Percentiles rank a stretch among this genome's conserved stretches.
Conservation (phyloP, 2,113 vertebrate species). For the Turnix velox region DNA sequence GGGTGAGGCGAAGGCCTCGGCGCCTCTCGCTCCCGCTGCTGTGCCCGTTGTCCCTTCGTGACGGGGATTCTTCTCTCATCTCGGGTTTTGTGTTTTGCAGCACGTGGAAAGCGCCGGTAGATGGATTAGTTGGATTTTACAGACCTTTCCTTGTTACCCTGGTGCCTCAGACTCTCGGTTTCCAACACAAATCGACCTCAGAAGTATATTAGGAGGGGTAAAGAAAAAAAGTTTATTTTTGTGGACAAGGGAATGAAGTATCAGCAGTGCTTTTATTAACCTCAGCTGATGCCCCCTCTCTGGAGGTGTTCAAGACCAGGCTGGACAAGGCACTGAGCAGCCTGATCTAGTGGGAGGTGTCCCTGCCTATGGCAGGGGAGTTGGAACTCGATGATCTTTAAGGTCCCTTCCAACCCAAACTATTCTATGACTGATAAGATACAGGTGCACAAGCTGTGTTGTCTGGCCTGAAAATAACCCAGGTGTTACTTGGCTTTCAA, state of each 20-base stretch:
- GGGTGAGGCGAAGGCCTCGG: background rate
- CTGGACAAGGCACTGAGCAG: too few species aligned
- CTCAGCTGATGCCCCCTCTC: too few species aligned
- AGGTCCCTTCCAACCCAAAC: too few species aligned
- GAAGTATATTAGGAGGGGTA: background rate
- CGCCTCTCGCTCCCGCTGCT: background rate
- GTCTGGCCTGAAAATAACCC: background rate
- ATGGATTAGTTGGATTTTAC: background rate
- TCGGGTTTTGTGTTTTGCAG: background rate
- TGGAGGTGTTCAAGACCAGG: too few species aligned
- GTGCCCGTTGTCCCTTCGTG: rapidly evolving
- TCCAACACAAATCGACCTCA: background rate
- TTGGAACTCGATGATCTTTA: too few species aligned
- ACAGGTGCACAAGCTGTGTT: background rate
- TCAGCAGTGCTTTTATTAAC: background rate
- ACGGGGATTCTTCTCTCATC: too few species aligned
- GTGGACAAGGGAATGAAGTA: background rate
- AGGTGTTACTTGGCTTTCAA: rapidly evolving
- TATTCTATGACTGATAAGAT: too few species aligned
- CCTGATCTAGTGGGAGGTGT: too few species aligned
- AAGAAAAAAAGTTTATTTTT: background rate
- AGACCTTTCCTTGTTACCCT: background rate
- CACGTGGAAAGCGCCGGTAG: background rate
- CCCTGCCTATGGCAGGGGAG: too few species aligned
- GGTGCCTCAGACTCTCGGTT: background rate